Base-by-base conservation (phyloP, 2,113 vertebrate genomes). In the Triplophysa siluroides region DNA sequence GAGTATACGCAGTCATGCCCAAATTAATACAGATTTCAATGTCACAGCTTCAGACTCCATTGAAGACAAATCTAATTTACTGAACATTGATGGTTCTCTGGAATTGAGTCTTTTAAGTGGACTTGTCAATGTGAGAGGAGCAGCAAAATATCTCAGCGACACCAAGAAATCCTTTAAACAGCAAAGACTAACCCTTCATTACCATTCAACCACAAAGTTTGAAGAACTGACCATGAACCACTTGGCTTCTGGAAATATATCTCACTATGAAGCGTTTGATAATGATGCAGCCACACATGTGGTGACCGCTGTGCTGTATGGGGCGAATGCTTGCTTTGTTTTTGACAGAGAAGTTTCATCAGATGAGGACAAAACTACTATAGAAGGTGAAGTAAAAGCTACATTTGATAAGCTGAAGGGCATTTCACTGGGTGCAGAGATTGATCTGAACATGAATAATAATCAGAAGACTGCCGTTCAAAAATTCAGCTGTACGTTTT, bases 231-330 rank as follows among this genome's bases (percentile, higher is more conserved):
- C 58, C 5, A 80, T 83, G 33, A 43, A 62, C 26, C 78, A 76
- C 16, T 33, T 83, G 18, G 33, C 18, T 3, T 9, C 23, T 18
- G 26, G n/a, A 47, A 24, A 74, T 11, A 65, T 73, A 8, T 1
- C 12, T 10, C 68, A 80, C 33, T 33, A 68, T n/a, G 16, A 76
- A 0, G 63, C 50, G 2, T 83, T 83, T 43, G 62, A 76, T 0
- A 4, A 80, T 68, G 58, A 70, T 26, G 9, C 23, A 14, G 82
- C 82, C 19, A 84, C 82, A 56, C 82, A 85, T 23, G 65, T 85
- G 16, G 80, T 85, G 24, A 79, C 77, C 9, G 83, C 76, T 12
- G 50, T 85, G 11, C 21, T 77, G 19, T 85, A 85, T 13, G 80
- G 83, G 9, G 83, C 83, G 16, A 3, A 77, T 12, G 83, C 74